Evolutionary conservation across 2,797 vertebrate genomes (phyloP), one percentile per base, ranked within the genome.

Genomic region (Sebastiscus tertius): DNA sequence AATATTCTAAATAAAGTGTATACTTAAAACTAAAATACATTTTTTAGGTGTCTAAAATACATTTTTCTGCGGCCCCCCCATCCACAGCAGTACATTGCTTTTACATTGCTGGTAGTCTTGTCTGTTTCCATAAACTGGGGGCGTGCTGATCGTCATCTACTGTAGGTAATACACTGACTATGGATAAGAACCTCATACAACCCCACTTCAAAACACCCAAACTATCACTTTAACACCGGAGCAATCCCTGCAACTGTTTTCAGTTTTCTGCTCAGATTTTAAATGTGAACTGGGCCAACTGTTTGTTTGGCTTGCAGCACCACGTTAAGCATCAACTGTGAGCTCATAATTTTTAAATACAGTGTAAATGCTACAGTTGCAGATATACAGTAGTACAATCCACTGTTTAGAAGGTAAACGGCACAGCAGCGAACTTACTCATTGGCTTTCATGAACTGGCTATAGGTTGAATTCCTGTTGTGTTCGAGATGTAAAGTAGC

Each of bases 261-360:
- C 61, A 80, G 52, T 29, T 58, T 29, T 14, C 31, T 73, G 36
- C 59, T 74, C 31, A 59, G 36, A 42, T 64, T 77, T 77, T 74
- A 72, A 64, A 46, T 46, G 42, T 14, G 36, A 39, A 39, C 36
- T 39, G 36, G 1, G 42, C 14, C 14, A 46, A 18, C 42, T 18
- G 14, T 18, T 46, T 14, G 42, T 1, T 1, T 16, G 42, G 42
- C 0, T 0, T 18, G 14, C 61, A 29, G 68, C 62, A 14, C 14
- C 42, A 52, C 0, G 1, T 62, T 8, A 24, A 16, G 14, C 42
- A 46, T 46, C 42, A 46, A 18, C 14, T 1, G 42, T 18, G 42
- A 46, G 26, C 11, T 27, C 22, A 3, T 29, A n/a, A 34, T 29
- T 52, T 59, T 75, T 33, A 75, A 68, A 49, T 72, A 7, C 20